Percentiles rank a stretch among this genome's conserved stretches.
Evolutionary conservation across 2,113 vertebrate genomes (phyloP).

Genomic region (Oreamnos americanus): DNA sequence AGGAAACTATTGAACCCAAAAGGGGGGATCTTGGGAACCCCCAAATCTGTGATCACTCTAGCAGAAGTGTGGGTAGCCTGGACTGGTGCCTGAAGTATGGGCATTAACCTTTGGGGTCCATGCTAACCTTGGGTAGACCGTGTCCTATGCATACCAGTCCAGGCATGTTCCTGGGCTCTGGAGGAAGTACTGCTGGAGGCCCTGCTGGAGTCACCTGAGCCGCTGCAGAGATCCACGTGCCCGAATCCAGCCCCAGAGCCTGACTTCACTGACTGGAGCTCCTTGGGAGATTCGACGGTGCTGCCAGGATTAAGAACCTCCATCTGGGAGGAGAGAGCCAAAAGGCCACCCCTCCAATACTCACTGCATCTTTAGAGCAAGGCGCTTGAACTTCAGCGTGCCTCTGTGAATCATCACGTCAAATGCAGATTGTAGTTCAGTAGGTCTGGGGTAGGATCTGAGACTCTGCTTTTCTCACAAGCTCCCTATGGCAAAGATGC

Average conservation of each 20-base stretch:
- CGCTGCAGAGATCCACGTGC: rapidly evolving
- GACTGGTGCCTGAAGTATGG: not conserved
- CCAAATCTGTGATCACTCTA: not conserved
- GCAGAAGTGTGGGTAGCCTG: not conserved
- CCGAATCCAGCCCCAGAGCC: not conserved
- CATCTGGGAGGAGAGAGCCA: not conserved
- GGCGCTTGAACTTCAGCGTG: not conserved
- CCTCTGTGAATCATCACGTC: not conserved
- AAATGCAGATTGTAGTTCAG: not conserved
- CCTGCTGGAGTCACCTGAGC: not conserved
- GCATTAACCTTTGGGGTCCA: not conserved
- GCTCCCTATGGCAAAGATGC: not conserved
- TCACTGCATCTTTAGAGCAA: not conserved
- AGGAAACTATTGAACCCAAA: not conserved
- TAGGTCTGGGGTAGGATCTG: not conserved
- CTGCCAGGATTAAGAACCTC: not conserved
- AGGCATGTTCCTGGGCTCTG: not conserved
- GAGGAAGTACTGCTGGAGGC: not conserved
- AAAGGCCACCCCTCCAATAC: rapidly evolving
- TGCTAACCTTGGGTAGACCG: not conserved
- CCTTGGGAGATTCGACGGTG: not conserved
- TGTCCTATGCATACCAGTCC: not conserved
- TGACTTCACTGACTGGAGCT: no score
- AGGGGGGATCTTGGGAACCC: not conserved
- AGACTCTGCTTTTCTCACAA: not conserved